Evolutionary conservation across 2,113 vertebrate species (phyloP), one percentile per base, ranked within the genome.

Genomic region (Myiagra hebetior): DNA sequence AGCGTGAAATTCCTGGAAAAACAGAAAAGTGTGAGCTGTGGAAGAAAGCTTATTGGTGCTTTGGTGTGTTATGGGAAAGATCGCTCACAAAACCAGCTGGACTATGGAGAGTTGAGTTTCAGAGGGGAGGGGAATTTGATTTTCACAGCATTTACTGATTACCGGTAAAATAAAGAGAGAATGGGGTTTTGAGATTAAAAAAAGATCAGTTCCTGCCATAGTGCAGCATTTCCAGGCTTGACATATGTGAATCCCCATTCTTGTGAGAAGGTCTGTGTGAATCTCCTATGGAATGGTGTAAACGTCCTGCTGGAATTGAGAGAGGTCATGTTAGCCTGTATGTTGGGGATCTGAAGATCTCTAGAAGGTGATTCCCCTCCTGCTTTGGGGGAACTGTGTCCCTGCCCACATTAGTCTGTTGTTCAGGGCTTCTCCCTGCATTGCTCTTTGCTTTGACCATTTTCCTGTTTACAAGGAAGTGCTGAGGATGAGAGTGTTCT

Each of bases 291-390:
- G 72, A 76, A 22, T 31, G 20, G 14, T 35, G 55, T 50, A 55
- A 33, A 31, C 49, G 35, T 60, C 24, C 33, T 59, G 28, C 44
- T 78, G 91, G 27, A 87, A 26, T 3, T 6, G 26, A 31, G 56
- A 50, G 13, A 27, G 19, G 33, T 67, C 2, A 0, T 18, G 39
- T 33, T 39, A 15, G 35, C 30, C 52, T n/a, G 0, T 4, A 0
- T 8, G 9, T 11, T 35, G 5, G n/a, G 37, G 24, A 42, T 56
- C 44, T 67, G 55, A 73, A 74, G 41, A 42, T 12, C 13, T 2
- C 9, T 5, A 15, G 39, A 46, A n/a, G 27, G 17, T 14, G 39
- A 26, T 13, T 30, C 13, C 16, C 2, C 31, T 52, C 14, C 37
- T 37, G 37, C 37, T 37, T 8, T 0, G 0, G 56, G 52, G 17